Base-by-base conservation (phyloP, 2,888 invertebrate genomes). In the Cecidostiba fungosa region DNA sequence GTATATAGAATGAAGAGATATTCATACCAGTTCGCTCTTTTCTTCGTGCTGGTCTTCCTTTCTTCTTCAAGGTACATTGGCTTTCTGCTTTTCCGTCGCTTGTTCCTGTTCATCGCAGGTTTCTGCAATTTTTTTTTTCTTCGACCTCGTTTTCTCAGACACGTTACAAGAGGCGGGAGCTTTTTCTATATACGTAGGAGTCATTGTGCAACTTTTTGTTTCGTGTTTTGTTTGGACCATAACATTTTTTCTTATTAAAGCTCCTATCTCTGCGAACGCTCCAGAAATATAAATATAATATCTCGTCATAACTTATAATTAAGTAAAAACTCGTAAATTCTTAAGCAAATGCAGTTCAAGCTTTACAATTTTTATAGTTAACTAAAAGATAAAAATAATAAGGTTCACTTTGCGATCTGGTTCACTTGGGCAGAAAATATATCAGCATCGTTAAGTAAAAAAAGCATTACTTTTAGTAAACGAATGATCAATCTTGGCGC, bases 131-230 rank as follows among this genome's bases (percentile, higher is more conserved):
- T 29, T 59, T 66, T 29, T 59, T 66, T 29, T 26, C 12, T 66
- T 66, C 66, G 66, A 66, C 29, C 66, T 66, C 29, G 66, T 66
- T 66, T n/a, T 16, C 29, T 26, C 66, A 66, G 66, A 29, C n/a
- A n/a, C 66, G 14, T 66, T 29, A 66, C 29, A 26, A 66, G 29
- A 10, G n/a, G 26, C 54, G 23, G 23, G n/a, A 8, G 3, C 23
- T 29, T 26, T 66, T 66, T 66, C n/a, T n/a, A n/a, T n/a, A 8
- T 66, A 26, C 16, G 66, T 29, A 66, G 66, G 14, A 66, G 26
- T 62, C 26, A 26, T 62, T 62, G 62, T 26, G 10, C 26, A 29
- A 66, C 26, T 66, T 62, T 62, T 62, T 23, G 3, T n/a, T 26
- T 26, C 26, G 3, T 59, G 8, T 59, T 23, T 19, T 4, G 19